Conservation (phyloP, 2,113 vertebrate species). For the Pycnonotus jocosus region DNA sequence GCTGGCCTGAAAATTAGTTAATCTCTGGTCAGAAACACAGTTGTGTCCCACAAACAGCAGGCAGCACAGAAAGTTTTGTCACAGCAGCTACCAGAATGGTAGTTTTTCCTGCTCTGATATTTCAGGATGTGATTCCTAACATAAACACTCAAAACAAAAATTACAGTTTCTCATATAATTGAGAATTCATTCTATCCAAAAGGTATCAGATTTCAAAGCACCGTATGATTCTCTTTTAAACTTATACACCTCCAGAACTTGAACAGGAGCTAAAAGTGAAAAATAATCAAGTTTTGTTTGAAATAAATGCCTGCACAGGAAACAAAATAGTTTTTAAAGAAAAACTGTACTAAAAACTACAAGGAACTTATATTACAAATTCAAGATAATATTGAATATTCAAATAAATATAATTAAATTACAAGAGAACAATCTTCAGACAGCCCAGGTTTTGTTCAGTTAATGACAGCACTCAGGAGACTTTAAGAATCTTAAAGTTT, state of each 20-base stretch:
- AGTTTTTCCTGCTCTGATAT: neutral
- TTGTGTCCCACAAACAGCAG: neutral
- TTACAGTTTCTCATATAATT: neutral
- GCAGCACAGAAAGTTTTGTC: neutral
- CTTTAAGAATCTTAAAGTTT: constrained; percentile 11
- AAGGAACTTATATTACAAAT: neutral
- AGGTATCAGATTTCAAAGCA: neutral
- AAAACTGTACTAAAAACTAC: neutral
- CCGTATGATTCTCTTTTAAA: neutral
- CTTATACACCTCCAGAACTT: neutral
- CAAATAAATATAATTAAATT: neutral
- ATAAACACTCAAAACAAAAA: neutral
- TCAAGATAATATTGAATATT: neutral
- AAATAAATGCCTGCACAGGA: neutral
- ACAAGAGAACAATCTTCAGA: neutral
- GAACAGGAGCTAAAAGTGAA: neutral
- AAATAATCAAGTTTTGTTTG: neutral
- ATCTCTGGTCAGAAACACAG: neutral
- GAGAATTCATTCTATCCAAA: neutral
- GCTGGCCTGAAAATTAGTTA: neutral
- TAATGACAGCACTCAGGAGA: neutral
- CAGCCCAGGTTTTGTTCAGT: neutral
- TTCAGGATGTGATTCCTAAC: neutral
- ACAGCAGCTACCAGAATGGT: neutral
- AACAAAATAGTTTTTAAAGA: neutral